Evolutionary conservation across 1,140 invertebrate genomes (phyloP).

Genomic region (Microvelia longipes): DNA sequence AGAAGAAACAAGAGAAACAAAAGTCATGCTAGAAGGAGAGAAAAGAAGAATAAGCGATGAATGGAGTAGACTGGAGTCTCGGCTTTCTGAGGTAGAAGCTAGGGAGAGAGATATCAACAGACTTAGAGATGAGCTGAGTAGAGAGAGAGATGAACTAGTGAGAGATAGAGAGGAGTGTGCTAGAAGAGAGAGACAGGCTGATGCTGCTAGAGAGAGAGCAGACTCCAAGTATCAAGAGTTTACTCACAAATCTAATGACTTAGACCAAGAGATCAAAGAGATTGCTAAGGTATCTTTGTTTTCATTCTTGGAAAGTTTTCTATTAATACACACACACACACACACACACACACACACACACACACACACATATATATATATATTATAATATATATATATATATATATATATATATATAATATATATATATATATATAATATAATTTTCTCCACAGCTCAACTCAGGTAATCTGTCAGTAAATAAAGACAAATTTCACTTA

Average conservation of each 20-base stretch:
- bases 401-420: too few relatives aligned
- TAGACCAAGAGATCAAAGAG: slow-evolving; percentile 4
- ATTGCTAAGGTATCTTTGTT: background rate
- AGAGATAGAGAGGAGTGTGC: slow-evolving; percentile 3
- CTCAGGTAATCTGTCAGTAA: too few relatives aligned
- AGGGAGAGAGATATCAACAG: slow-evolving; percentile 4
- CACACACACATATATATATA: too few relatives aligned
- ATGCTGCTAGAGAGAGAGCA: slow-evolving; percentile 4
- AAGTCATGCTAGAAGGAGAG: slow-evolving; percentile 7
- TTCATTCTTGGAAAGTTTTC: background rate
- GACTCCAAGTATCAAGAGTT: slow-evolving; percentile 7
- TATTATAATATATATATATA: too few relatives aligned
- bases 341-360: too few relatives aligned
- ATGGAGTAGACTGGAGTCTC: slow-evolving; percentile 8
- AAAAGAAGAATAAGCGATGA: slow-evolving; percentile 6
- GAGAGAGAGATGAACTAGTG: background rate
- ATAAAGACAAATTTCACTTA: too few relatives aligned
- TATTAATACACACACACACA: too few relatives aligned
- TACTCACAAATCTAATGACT: slow-evolving; percentile 1
- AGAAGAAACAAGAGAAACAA: slow-evolving; percentile 6
- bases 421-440: too few relatives aligned
- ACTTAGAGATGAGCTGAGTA: slow-evolving; percentile 6
- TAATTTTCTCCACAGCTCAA: too few relatives aligned
- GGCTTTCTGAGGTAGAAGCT: slow-evolving; percentile 6
- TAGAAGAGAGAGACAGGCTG: slow-evolving; percentile 4